Evolutionary conservation across 2,888 invertebrate genomes (phyloP).

Genomic region (Argynnis bischoffii): DNA sequence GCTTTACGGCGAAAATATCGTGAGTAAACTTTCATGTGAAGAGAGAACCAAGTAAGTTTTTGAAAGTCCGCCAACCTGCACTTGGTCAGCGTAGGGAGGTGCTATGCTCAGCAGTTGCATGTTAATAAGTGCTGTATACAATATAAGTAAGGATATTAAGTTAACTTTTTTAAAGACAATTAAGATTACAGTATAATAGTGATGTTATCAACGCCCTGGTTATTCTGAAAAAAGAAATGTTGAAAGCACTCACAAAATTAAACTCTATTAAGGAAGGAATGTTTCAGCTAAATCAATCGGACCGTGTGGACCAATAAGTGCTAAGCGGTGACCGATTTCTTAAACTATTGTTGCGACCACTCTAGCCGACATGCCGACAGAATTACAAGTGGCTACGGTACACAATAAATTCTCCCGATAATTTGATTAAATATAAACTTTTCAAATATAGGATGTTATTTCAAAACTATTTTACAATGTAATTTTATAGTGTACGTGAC

Average conservation of each 20-base stretch:
- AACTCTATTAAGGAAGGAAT: constrained; percentile 31
- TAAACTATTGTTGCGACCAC: constrained; percentile 66
- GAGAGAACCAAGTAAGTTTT: too few species aligned
- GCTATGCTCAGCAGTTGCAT: too few species aligned
- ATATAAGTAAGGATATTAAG: too few species aligned
- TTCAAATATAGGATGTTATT: background rate
- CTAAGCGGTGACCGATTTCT: constrained; percentile 68
- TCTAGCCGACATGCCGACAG: constrained; percentile 55
- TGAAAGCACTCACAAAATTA: constrained; percentile 31
- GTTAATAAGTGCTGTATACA: too few species aligned
- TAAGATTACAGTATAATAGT: background rate
- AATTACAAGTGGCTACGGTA: constrained; percentile 62
- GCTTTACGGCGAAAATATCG: too few species aligned
- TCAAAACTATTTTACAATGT: background rate
- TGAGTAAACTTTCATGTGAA: too few species aligned
- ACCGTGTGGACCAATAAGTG: constrained; percentile 73
- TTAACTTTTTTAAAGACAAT: background rate
- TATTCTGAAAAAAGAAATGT: constrained; percentile 21
- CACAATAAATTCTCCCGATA: constrained; percentile 45
- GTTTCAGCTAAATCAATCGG: constrained; percentile 62
- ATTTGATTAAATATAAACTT: constrained; percentile 10
- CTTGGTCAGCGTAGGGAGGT: too few species aligned
- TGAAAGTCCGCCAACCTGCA: too few species aligned
- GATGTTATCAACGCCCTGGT: constrained; percentile 4
- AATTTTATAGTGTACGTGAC: too few species aligned